Base-by-base conservation (phyloP, 2,113 vertebrate species). In the Chrysochloris asiatica region DNA sequence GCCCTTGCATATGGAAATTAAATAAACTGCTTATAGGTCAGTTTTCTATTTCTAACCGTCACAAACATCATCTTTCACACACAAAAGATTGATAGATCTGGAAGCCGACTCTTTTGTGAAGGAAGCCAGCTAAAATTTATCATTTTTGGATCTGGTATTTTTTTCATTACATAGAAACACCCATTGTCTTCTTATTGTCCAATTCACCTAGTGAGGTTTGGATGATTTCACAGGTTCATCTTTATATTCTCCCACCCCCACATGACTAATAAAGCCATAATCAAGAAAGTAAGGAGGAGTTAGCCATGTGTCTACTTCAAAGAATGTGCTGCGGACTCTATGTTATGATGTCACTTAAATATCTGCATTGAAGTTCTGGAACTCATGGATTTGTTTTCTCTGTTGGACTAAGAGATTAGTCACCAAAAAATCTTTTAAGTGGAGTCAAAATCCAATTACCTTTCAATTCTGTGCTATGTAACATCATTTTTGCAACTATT, bases 391-490 rank as follows among this genome's bases (percentile, higher is more conserved):
- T 73, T n/a, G 3, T 72, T 93, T 88, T 65, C 48, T 71, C 59
- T 72, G n/a, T 59, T 54, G 71, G 50, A n/a, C 85, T 69, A 56
- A 72, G 78, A 94, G 79, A 85, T 28, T 50, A 73, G 63, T 71
- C 45, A 79, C 73, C 47, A 87, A 45, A 67, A 95, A 95, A 69
- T 89, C 65, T 93, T 89, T 94, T 92, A 75, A 87, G 63, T 83
- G 61, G 67, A 94, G 72, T 88, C 72, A 84, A 86, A 94, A 95
- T 92, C 82, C 48, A 86, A 80, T 95, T 91, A 47, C 47, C 81
- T 56, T 56, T 59, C 79, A 77, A 54, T 67, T 93, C 85, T 16
- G 43, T 83, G 83, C 78, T 76, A 69, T 8, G 2, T 76, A 83
- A 90, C 80, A 54, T 93, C 61, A 91, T 94, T 89, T 87, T 36